These are phyloP conservation scores for Monomorium pharaonis DNA, from an alignment of 1,140 invertebrate genomes.

Conservation along the genomic window DNA sequence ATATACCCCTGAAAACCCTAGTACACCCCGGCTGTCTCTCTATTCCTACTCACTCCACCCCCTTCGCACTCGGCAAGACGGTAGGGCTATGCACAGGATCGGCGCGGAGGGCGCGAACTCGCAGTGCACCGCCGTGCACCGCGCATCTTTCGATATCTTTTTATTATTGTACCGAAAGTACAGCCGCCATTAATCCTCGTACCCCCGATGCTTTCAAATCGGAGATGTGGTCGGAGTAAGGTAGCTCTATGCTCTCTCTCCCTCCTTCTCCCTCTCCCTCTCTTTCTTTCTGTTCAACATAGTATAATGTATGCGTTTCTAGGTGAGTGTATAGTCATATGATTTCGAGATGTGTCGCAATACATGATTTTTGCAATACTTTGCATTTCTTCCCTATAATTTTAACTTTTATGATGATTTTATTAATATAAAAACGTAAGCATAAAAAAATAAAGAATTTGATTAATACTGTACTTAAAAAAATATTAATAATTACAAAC, in stretches of 20 bases:
- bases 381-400: background rate
- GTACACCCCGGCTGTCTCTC: conserved; percentile 75
- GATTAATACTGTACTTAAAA: background rate
- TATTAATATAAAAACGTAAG: background rate
- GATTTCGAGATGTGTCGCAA: conserved; percentile 5
- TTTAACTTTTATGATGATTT: background rate
- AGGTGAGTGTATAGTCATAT: background rate
- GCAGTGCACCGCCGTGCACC: conserved; percentile 51
- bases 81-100: conserved; percentile 62
- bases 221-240: conserved; percentile 11
- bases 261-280: too few relatives aligned
- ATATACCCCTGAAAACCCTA: conserved; percentile 75
- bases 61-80: conserved; percentile 64
- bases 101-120: conserved; percentile 65
- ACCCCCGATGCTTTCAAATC: conserved; percentile 62
- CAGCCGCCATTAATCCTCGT: conserved; percentile 68
- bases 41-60: conserved; percentile 73
- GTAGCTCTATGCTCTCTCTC: conserved; percentile 8
- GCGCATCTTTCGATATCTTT: conserved; percentile 60
- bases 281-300: too few relatives aligned
- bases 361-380: background rate
- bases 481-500: background rate
- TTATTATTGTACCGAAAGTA: conserved; percentile 51
- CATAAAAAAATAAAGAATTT: background rate
- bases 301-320: background rate